These are phyloP conservation scores for Maconellicoccus hirsutus DNA, from an alignment of 1,140 invertebrate genomes.

Conservation along the genomic window DNA sequence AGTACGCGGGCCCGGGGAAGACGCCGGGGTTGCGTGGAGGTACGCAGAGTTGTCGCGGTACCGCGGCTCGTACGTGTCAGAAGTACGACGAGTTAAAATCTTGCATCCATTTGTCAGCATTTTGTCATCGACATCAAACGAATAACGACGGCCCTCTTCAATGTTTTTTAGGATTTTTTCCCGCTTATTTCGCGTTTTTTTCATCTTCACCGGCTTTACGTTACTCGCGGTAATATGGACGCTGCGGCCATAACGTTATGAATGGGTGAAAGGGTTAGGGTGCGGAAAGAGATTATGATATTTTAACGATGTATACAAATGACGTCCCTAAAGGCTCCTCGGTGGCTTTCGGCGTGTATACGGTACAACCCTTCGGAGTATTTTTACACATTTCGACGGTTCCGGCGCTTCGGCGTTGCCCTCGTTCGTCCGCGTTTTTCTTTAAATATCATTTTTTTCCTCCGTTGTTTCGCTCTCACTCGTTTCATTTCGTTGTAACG, in stretches of 20 bases:
- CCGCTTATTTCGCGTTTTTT: neutral
- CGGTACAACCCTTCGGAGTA: neutral
- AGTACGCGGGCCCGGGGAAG: neutral
- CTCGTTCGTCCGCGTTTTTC: neutral
- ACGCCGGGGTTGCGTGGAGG: too few species aligned
- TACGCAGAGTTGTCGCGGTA: too few species aligned
- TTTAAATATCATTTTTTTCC: constrained; percentile 1
- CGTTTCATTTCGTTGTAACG: neutral
- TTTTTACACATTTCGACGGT: neutral
- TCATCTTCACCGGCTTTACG: neutral
- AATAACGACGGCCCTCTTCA: neutral
- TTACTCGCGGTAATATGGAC: neutral
- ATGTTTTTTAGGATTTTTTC: neutral
- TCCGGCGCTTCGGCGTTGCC: too few species aligned
- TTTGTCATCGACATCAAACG: constrained; percentile 3
- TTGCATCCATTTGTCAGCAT: constrained; percentile 3
- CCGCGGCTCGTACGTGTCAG: too few species aligned
- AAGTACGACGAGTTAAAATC: neutral
- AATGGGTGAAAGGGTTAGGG: neutral
- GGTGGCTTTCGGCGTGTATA: neutral
- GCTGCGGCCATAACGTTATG: neutral
- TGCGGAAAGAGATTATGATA: constrained; percentile 1
- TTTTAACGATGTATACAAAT: constrained; percentile 9
- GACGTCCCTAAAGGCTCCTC: neutral
- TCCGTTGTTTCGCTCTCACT: neutral